Evolutionary conservation across 2,113 vertebrate species (phyloP).

Genomic region (Clarias macrocephalus): DNA sequence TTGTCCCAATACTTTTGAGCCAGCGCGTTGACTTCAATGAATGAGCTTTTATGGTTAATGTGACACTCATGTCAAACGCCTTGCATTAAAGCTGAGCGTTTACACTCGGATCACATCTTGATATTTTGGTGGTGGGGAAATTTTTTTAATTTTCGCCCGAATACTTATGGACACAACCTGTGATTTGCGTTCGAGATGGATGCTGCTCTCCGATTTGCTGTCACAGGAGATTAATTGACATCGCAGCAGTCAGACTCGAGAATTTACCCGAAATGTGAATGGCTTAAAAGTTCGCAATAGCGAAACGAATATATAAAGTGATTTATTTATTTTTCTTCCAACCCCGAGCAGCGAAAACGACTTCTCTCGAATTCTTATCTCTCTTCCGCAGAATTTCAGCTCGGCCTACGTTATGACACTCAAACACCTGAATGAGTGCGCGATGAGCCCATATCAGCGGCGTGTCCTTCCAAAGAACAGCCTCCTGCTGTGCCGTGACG

Average conservation of each 20-base stretch:
- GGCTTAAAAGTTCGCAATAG: background rate
- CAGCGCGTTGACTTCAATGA: no score
- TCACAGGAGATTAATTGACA: background rate
- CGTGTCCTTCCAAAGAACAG: background rate
- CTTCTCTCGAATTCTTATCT: constrained; percentile 2
- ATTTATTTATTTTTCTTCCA: constrained; percentile 3
- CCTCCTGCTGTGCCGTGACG: background rate
- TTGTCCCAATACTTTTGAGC: no score
- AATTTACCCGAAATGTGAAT: background rate
- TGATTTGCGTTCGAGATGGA: background rate
- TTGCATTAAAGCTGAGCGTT: no score
- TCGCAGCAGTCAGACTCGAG: background rate
- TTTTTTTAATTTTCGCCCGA: no score
- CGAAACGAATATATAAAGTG: background rate
- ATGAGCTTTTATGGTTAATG: no score
- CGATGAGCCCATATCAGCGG: background rate
- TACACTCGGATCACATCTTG: no score
- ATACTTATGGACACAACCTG: background rate
- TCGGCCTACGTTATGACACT: background rate
- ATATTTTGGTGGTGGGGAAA: no score
- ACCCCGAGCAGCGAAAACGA: background rate
- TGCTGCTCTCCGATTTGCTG: background rate
- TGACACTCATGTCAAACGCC: no score
- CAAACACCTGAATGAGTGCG: constrained; percentile 35
- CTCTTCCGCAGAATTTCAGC: background rate